Base-by-base conservation (phyloP, 2,113 vertebrate genomes). In the Sigmodon hispidus region DNA sequence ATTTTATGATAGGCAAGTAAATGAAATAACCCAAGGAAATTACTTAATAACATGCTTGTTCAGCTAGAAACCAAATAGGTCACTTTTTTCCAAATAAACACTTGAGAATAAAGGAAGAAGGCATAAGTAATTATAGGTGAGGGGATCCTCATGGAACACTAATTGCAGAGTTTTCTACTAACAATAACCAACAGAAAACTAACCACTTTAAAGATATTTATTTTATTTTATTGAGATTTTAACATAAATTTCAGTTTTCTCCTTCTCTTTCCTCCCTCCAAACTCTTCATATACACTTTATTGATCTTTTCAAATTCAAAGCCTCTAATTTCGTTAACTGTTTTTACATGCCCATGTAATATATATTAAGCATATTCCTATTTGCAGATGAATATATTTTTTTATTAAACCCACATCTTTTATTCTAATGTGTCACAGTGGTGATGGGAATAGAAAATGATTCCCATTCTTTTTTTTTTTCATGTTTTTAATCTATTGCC, bases 11-110 rank as follows among this genome's bases (percentile, higher is more conserved):
- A 97, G 19, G 83, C 55, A 94, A 75, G 73, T 92, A 87, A 94
- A 93, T 72, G 87, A 93, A 96, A 91, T 70, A 90, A 94, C 97
- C 84, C 95, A 97, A 84, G 87, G 89, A 69, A 93, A 67, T 97
- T 93, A 96, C 93, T 96, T 96, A 96, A 97, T 97, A 96, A 93
- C 91, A 79, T 95, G 93, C 93, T 97, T 96, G 87, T 93, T 97
- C 97, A 97, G 89, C 96, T 94, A 93, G 73, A 96, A 97, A 96
- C 91, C 91, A 96, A 96, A 95, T 91, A 97, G 69, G 50, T 93
- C 89, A 87, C 57, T 96, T 92, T 52, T 88, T 43, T 84, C 45
- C 76, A 55, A 96, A 87, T 65, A 26, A 94, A 96, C 89, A 19
- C 69, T 93, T 96, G 92, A 91, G 72, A 87, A 93, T 93, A 92